These are phyloP conservation scores for Podargus strigoides DNA, from an alignment of 2,797 vertebrate genomes.

Conservation along the genomic window DNA sequence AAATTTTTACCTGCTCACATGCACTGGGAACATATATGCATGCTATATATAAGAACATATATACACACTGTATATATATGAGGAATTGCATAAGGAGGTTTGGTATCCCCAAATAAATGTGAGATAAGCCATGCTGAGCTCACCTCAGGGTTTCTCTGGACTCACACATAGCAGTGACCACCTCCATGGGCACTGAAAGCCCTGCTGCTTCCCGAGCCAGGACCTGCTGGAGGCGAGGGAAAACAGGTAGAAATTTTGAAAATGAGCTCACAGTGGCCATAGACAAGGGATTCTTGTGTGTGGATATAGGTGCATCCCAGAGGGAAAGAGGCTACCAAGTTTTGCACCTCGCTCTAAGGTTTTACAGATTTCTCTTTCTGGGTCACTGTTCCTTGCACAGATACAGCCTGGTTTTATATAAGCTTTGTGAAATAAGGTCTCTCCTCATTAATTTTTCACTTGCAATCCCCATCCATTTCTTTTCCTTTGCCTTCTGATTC, in stretches of 20 bases:
- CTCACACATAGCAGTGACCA: not conserved
- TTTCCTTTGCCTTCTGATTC: not conserved
- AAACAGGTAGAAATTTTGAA: rapidly evolving
- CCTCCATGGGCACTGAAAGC: too few relatives aligned
- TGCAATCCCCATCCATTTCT: not conserved
- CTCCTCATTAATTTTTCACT: constrained; percentile 35
- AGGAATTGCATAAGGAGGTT: not conserved
- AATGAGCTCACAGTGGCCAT: not conserved
- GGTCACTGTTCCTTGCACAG: not conserved
- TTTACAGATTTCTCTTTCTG: not conserved
- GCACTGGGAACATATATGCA: not conserved
- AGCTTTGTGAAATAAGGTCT: not conserved
- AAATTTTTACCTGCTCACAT: not conserved
- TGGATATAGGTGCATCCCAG: not conserved
- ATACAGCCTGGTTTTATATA: not conserved
- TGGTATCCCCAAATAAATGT: not conserved
- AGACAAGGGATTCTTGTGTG: not conserved
- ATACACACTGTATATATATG: not conserved
- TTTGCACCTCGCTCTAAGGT: not conserved
- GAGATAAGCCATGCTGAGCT: not conserved
- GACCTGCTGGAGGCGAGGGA: rapidly evolving
- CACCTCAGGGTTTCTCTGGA: not conserved
- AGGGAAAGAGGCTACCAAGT: not conserved
- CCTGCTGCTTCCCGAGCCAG: not conserved
- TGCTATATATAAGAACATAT: not conserved